These are phyloP conservation scores for Enteromius thamalakanensis DNA, from an alignment of 2,797 vertebrate genomes.

Conservation along the genomic window DNA sequence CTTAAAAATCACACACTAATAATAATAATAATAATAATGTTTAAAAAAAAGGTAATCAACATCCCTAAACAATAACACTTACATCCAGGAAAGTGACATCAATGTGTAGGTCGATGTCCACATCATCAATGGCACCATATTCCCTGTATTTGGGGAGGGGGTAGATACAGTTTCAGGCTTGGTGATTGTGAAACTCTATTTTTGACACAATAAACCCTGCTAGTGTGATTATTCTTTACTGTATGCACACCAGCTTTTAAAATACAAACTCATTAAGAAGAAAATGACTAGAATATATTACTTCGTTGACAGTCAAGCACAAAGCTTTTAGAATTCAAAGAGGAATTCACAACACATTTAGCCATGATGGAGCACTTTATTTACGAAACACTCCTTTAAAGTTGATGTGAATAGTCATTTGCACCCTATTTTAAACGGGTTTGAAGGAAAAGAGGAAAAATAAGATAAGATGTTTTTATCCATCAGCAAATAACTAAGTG, in stretches of 20 bases:
- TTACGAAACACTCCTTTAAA: too few relatives aligned
- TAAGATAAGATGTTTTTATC: not conserved
- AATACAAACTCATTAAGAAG: not conserved
- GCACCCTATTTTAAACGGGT: not conserved
- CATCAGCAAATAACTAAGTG: not conserved
- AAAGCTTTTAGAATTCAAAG: not conserved
- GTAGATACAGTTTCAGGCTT: constrained; percentile 22
- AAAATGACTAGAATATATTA: not conserved
- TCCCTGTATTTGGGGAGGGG: constrained; percentile 76
- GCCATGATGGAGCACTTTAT: too few relatives aligned
- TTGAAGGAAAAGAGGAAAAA: not conserved
- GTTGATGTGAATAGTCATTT: not conserved
- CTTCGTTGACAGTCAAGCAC: constrained; percentile 6
- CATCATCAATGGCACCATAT: constrained; percentile 93
- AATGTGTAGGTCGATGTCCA: constrained; percentile 90
- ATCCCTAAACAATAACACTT: constrained; percentile 72
- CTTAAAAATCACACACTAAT: not conserved
- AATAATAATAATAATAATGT: too few relatives aligned
- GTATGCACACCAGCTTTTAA: not conserved
- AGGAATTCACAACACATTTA: constrained; percentile 10
- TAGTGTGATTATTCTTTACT: not conserved
- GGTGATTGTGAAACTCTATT: not conserved
- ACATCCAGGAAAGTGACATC: constrained; percentile 93
- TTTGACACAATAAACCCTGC: not conserved
- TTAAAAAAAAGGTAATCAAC: not conserved